Base-by-base conservation (phyloP, 2,113 vertebrate genomes). In the Arothron firmamentum region DNA sequence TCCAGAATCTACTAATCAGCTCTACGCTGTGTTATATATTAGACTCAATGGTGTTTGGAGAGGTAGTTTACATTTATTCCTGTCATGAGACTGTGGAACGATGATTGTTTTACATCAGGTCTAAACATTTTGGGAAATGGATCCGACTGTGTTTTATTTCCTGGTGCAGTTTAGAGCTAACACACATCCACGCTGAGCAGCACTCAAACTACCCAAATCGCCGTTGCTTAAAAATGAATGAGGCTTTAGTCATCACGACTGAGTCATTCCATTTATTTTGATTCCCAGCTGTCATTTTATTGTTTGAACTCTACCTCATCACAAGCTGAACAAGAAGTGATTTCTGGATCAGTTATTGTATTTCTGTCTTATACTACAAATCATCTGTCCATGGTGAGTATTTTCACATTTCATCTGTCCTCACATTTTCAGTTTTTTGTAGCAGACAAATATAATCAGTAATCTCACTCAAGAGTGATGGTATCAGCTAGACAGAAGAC, bases 221-320 rank as follows among this genome's bases (percentile, higher is more conserved):
- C 48, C 28, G 13, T 52, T 16, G 34, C 52, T 77, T 67, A 67
- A 80, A 77, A 79, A 74, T 79, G 25, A 67, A 84, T 57, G 59
- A 70, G n/a, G 6, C 54, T 12, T 52, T 66, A 71, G 62, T 70
- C 66, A 71, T 55, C 42, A 76, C 25, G 31, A 53, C 51, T 47
- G 55, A 61, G 55, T 68, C 57, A 58, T 62, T 71, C 43, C 52
- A 64, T 69, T 12, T 58, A 50, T 67, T 69, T 48, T 58, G 52
- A 59, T 65, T 56, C 20, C 1, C 16, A 15, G 51, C 50, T 55
- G 63, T 71, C 63, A 4, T 17, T 6, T 59, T 58, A 60, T 31
- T 17, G 16, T 2, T 54, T 34, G 11, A 31, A 17, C 2, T 56
- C 31, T 19, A 16, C 47, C 3, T 52, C 52, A 1, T 16, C 3